phyloP scores from a whole-genome alignment of 2,888 invertebrate species.

The Allolobophora icterica region DNA sequence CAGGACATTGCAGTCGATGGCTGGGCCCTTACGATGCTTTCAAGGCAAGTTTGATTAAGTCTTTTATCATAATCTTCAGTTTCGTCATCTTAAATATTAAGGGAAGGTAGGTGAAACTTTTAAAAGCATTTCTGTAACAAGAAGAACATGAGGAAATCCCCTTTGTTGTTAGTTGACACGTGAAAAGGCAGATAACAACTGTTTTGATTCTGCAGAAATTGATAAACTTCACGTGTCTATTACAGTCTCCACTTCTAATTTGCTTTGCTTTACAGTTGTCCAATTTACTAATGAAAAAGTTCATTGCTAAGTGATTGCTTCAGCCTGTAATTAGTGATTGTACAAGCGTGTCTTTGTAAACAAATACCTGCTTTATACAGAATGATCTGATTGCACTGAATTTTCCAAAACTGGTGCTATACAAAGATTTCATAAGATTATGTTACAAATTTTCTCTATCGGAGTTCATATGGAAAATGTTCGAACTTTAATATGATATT shows the following conservation, averaged over 20 bases:
- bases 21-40: constrained; percentile 98
- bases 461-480: not conserved
- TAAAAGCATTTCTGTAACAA: not conserved
- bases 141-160: not conserved
- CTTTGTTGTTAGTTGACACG: not conserved
- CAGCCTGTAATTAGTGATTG: not conserved
- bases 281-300: not conserved
- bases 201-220: not conserved
- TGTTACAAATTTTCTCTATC: not conserved
- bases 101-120: not conserved
- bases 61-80: not conserved
- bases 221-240: not conserved
- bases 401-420: not conserved
- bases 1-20: constrained; percentile 99
- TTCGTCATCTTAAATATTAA: not conserved
- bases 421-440: not conserved
- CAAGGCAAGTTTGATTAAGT: constrained; percentile 72
- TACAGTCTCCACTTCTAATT: not conserved
- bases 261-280: not conserved
- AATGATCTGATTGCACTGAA: not conserved
- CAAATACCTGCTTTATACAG: not conserved
- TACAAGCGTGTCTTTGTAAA: not conserved
- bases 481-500: not conserved
- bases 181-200: not conserved
- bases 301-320: not conserved